Conservation (phyloP, 2,888 invertebrate genomes). For the Tenthredo amoena region DNA sequence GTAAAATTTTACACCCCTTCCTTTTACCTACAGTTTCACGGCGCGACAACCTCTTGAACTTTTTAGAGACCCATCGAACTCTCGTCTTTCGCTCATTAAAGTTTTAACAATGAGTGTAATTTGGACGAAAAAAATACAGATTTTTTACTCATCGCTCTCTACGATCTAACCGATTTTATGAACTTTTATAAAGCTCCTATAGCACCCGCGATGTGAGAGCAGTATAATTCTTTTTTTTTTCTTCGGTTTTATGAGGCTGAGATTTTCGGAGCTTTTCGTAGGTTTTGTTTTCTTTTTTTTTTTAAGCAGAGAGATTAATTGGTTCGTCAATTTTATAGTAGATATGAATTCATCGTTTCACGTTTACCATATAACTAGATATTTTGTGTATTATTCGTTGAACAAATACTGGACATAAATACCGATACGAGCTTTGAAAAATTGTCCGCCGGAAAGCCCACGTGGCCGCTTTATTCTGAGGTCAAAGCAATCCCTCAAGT, state of each 20-base stretch:
- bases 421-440: conserved; percentile 28
- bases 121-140: background rate
- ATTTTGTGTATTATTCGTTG: background rate
- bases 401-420: background rate
- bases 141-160: background rate
- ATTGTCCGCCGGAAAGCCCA: conserved; percentile 41
- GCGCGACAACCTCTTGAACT: conserved; percentile 8
- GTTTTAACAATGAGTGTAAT: background rate
- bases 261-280: background rate
- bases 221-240: background rate
- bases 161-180: background rate
- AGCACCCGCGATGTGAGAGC: background rate
- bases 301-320: background rate
- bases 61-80: background rate
- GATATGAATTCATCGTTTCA: background rate
- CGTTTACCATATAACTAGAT: background rate
- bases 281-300: background rate
- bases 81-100: background rate
- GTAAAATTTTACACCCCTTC: conserved; percentile 17
- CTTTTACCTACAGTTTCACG: background rate
- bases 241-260: background rate
- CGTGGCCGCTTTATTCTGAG: conserved; percentile 28
- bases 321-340: background rate
- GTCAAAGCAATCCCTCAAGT: conserved; percentile 48
- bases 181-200: background rate